Evolutionary conservation across 2,888 invertebrate genomes (phyloP), one percentile per base, ranked within the genome.

Genomic region (Cheilosia scutellata): DNA sequence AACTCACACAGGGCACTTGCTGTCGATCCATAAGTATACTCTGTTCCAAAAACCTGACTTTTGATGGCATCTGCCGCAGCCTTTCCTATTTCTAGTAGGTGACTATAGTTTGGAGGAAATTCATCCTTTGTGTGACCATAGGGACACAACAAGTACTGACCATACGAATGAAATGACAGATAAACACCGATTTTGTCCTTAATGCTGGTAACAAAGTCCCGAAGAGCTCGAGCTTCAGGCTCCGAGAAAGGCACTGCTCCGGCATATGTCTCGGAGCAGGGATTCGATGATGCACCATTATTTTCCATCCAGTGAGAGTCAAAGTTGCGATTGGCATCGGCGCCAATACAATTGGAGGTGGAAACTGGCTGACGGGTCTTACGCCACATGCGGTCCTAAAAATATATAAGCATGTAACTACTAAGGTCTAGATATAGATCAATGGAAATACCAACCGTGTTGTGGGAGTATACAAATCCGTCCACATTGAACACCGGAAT

Each of bases 401-500:
- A 79, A 42, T 40, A 40, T 47, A 60, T 16, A 62, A 9, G 9
- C 42, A 9, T 1, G 33, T 9, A 13, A 13, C 3, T 5, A 29
- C 20, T 20, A 20, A 20, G 2, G 20, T 20, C 20, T 20, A 20
- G 5, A 7, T 1, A 2, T 25, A 5, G 11, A 33, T 44, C 47
- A 6, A 2, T 5, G 1, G 13, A 20, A 16, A 2, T 33, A 92
- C 94, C 93, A 92, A 96, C 95, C 82, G 90, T 92, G 1, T 93
- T 93, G 88, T 95, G 95, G 0, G 95, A 94, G 89, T 94, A 95
- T 1, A 89, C 94, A 89, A 95, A 96, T n/a, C 96, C 96, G 92
- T 96, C 96, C 40, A 96, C 96, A 90, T 96, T 96, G 2, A 94
- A 92, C 0, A 95, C 94, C 0, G 96, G 96, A 76, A 96, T 93